Evolutionary conservation across 2,888 invertebrate species (phyloP).

Genomic region (Neoascia interrupta): DNA sequence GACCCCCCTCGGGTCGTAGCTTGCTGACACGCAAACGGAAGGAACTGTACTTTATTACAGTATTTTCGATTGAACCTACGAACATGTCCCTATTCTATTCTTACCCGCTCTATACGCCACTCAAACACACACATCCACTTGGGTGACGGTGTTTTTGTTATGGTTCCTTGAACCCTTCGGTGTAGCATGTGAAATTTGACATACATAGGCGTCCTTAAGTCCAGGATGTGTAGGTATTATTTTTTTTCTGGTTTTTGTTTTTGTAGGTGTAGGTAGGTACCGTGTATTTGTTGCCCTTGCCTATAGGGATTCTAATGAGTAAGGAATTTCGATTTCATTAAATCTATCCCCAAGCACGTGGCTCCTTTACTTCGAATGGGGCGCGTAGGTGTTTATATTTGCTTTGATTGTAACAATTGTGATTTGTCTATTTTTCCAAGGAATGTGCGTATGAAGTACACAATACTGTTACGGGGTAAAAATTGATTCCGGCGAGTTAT

Average conservation of each 20-base stretch:
- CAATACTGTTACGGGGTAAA: no score
- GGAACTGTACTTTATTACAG: conserved; percentile 41
- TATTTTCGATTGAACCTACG: conserved; percentile 34
- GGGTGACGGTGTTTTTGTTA: conserved; percentile 17
- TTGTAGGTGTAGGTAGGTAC: no score
- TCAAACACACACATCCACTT: no score
- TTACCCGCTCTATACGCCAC: not conserved
- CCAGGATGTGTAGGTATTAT: conserved; percentile 9
- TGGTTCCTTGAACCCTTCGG: conserved; percentile 49
- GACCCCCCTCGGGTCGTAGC: no score
- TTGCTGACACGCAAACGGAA: conserved; percentile 39
- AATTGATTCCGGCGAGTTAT: no score
- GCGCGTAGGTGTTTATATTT: not conserved
- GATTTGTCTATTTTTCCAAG: no score
- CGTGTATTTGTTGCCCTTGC: not conserved
- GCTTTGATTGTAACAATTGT: conserved; percentile 2
- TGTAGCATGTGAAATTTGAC: not conserved
- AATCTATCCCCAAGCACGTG: no score
- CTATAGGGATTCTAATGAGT: conserved; percentile 18
- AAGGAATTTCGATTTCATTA: conserved; percentile 28
- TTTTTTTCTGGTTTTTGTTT: no score
- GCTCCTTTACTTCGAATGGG: conserved; percentile 1
- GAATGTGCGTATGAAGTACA: no score
- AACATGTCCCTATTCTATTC: conserved; percentile 5
- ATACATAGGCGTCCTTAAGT: conserved; percentile 18